Percentiles rank a stretch among this genome's conserved stretches.
phyloP scores from a whole-genome alignment of 2,888 invertebrate species.

The Glaucopsyche alexis region DNA sequence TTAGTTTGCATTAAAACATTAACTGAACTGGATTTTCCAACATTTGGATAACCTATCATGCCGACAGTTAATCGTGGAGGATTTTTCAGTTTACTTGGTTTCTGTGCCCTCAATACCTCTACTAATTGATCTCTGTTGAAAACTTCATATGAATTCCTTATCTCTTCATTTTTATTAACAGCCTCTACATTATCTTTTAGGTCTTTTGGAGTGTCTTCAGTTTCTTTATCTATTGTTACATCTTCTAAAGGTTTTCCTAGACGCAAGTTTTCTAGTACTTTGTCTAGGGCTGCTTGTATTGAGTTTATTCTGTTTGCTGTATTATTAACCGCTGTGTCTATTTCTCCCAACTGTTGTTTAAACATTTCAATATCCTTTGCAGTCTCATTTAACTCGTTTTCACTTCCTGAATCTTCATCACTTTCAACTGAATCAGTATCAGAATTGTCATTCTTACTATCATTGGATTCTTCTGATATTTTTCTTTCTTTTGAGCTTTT shows the following conservation, averaged over 20 bases:
- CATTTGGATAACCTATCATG: conserved; percentile 99
- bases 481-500: conserved; percentile 76
- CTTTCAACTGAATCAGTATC: conserved; percentile 60
- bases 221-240: conserved; percentile 34
- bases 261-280: conserved; percentile 61
- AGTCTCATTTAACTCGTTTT: conserved; percentile 51
- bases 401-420: conserved; percentile 45
- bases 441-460: conserved; percentile 44
- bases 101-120: conserved; percentile 82
- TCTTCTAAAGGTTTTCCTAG: conserved; percentile 60
- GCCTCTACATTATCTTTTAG: conserved; percentile 35
- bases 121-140: conserved; percentile 86
- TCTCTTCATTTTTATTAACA: conserved; percentile 37
- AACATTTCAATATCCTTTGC: conserved; percentile 71
- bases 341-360: conserved; percentile 71
- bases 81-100: conserved; percentile 65
- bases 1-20: conserved; percentile 93
- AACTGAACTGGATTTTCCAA: conserved; percentile 99
- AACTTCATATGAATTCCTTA: conserved; percentile 79
- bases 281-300: conserved; percentile 75
- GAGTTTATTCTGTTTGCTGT: conserved; percentile 78
- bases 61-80: conserved; percentile 89
- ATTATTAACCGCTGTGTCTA: conserved; percentile 75
- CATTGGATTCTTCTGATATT: conserved; percentile 60
- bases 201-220: conserved; percentile 23